Evolutionary conservation across 2,113 vertebrate genomes (phyloP).

Genomic region (Myanophis thanlyinensis): DNA sequence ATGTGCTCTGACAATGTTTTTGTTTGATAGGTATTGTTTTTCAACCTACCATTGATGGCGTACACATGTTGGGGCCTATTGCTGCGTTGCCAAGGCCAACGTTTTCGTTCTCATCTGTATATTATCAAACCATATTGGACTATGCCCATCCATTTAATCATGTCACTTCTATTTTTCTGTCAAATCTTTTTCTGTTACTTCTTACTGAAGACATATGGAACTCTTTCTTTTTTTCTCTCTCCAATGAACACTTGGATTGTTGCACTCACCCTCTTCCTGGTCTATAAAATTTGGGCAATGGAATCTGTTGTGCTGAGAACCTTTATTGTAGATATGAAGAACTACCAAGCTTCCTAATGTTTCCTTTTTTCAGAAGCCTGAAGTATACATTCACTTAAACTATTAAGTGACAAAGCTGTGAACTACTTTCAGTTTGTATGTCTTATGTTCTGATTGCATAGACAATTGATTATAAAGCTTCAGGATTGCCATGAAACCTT

Average conservation of each 20-base stretch:
- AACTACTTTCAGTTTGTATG: background rate
- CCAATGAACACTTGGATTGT: constrained; percentile 89
- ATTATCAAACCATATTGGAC: constrained; percentile 58
- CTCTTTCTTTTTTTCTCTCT: constrained; percentile 84
- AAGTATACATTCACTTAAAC: constrained; percentile 22
- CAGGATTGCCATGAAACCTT: constrained; percentile 20
- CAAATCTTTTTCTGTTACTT: constrained; percentile 89
- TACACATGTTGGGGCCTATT: constrained; percentile 94
- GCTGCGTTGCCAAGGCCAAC: constrained; percentile 81
- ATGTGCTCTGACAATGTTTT: background rate
- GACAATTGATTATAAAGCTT: background rate
- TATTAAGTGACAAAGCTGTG: constrained; percentile 14
- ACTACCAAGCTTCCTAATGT: constrained; percentile 73
- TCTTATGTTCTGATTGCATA: background rate
- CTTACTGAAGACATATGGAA: constrained; percentile 86
- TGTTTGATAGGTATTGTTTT: constrained; percentile 82
- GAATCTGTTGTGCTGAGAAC: constrained; percentile 63
- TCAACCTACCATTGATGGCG: constrained; percentile 88
- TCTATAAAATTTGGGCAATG: constrained; percentile 82
- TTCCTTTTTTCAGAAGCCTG: background rate
- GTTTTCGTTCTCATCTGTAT: constrained; percentile 82
- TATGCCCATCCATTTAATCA: constrained; percentile 72
- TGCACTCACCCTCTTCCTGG: constrained; percentile 73
- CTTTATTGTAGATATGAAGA: constrained; percentile 76
- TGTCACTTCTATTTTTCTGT: constrained; percentile 86